These are phyloP conservation scores for Apistogramma diplotaenia DNA, from an alignment of 2,113 vertebrate species.

Conservation along the genomic window DNA sequence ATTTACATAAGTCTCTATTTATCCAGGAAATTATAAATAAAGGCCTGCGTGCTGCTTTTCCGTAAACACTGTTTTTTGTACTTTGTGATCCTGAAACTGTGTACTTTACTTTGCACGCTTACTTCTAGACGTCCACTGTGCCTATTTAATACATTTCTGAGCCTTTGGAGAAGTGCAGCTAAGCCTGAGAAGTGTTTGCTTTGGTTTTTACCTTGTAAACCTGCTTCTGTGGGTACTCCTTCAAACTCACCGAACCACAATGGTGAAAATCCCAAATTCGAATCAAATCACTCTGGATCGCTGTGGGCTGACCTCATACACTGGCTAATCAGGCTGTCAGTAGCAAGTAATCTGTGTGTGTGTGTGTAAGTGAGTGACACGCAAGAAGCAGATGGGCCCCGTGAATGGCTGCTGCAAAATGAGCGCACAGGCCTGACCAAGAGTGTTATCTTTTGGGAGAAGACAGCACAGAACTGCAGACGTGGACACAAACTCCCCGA, in stretches of 20 bases:
- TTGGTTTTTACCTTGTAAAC: neutral
- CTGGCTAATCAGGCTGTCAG: neutral
- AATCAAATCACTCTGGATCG: conserved; percentile 13
- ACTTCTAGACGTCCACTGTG: neutral
- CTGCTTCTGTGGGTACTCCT: neutral
- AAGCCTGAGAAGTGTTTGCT: neutral
- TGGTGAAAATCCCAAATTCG: neutral
- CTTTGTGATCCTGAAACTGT: neutral
- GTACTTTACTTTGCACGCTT: neutral
- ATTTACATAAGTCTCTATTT: conserved; percentile 5
- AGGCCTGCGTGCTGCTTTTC: neutral
- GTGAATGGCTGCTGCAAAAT: conserved; percentile 7
- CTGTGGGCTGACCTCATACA: conserved; percentile 21
- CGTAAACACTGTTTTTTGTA: neutral
- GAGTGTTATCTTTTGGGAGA: conserved; percentile 28
- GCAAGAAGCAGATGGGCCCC: conserved; percentile 2
- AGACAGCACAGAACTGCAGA: conserved; percentile 21
- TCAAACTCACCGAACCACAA: conserved; percentile 1
- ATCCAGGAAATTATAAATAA: conserved; percentile 12
- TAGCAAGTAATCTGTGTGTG: neutral
- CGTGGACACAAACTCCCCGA: conserved; percentile 22
- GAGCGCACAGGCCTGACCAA: conserved; percentile 1
- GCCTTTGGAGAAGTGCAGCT: neutral
- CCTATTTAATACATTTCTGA: neutral
- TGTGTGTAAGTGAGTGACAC: neutral